Evolutionary conservation across 92 coral and sea anemone species (phyloP), one percentile per base, ranked within the genome.

Genomic region (Palythoa grandiflora): DNA sequence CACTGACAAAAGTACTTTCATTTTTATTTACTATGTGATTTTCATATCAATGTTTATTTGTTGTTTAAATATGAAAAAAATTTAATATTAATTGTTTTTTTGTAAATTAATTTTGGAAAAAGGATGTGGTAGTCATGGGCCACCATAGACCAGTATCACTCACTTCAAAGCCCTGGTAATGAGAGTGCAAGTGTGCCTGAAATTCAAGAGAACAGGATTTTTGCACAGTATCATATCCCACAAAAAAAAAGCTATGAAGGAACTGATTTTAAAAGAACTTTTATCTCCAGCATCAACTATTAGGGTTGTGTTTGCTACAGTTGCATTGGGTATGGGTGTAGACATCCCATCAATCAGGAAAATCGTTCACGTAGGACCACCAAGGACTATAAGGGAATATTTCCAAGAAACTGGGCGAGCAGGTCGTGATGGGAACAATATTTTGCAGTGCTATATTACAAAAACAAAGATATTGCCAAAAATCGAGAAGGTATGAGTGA

Each of bases 281-380:
- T 68, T 68, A 12, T 65, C 68, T 15, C 10, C 71, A 19, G 14
- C 38, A 17, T 53, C 77, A 28, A 88, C 65, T 38, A n/a, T 83
- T 2, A 87, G 93, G 40, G 84, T 92, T 1, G 88, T 92, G 2
- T 92, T 92, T 90, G 93, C 93, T 4, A 92, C 95, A 1, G 91
- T 92, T 50, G 89, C 93, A 35, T 73, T 92, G 89, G 95, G 95
- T 3, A 89, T 92, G 93, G 95, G 95, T 16, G 92, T 93, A 40
- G 94, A 92, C 73, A 89, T 92, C 50, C 80, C 55, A 57, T 17
- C 89, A 0, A 87, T 77, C 2, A 60, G 93, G 54, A 0, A 90
- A 9, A 78, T 93, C 38, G 84, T 93, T 38, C 93, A 90, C 81
- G 79, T 88, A 35, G 90, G 90, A 16, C 95, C 93, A 14, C 93